Percentiles rank a stretch among this genome's conserved stretches.
Evolutionary conservation across 1,140 invertebrate genomes (phyloP).

Genomic region (Pentalonia nigronervosa): DNA sequence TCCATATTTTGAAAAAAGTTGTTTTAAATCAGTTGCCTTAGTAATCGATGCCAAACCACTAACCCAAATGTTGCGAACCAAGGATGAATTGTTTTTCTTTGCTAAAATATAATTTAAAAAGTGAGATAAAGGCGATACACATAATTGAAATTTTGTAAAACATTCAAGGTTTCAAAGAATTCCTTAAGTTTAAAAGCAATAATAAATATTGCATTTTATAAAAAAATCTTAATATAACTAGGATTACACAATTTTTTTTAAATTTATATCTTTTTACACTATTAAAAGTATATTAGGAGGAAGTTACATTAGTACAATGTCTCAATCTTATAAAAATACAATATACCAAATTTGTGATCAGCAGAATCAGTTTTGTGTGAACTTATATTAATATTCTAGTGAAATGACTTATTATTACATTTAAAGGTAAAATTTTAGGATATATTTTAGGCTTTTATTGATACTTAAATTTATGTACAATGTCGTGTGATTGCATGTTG

Average conservation of each 20-base stretch:
- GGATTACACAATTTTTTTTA: no score
- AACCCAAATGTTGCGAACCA: slow-evolving; percentile 79
- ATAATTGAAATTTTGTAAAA: neutral
- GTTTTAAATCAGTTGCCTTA: slow-evolving; percentile 89
- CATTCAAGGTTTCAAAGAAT: neutral
- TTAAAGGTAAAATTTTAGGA: no score
- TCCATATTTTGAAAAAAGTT: slow-evolving; percentile 88
- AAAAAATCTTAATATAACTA: neutral
- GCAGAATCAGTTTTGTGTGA: neutral
- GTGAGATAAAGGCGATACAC: neutral
- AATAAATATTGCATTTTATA: neutral
- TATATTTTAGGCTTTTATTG: neutral
- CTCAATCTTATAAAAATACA: no score
- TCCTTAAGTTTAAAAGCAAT: neutral
- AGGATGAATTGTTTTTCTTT: slow-evolving; percentile 38
- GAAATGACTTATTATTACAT: neutral
- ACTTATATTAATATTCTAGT: no score
- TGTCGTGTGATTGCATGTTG: neutral
- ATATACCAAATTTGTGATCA: no score
- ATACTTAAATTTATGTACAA: neutral
- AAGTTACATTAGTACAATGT: no score
- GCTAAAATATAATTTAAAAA: slow-evolving; percentile 13
- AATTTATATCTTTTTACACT: no score
- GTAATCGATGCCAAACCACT: slow-evolving; percentile 89
- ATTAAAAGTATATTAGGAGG: no score